phyloP scores from a whole-genome alignment of 2,888 invertebrate genomes.

The Agonopterix alstromeriana region DNA sequence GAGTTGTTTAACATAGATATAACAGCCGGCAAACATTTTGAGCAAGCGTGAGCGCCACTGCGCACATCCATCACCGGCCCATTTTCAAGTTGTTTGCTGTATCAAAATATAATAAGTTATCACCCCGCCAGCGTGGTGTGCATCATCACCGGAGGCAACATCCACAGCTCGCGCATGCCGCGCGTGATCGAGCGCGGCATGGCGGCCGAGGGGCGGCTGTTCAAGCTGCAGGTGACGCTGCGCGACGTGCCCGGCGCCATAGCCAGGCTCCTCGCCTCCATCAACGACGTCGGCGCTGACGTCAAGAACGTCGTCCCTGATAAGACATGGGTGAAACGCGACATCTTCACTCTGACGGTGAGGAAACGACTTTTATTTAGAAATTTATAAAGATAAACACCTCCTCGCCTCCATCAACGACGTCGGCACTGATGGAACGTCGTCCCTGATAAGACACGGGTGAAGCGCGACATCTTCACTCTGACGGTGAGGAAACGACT shows the following conservation, averaged over 20 bases:
- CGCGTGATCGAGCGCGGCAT: slow-evolving; percentile 89
- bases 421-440: slow-evolving; percentile 89
- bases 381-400: slow-evolving; percentile 76
- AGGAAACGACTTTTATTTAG: slow-evolving; percentile 3
- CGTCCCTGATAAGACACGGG: slow-evolving; percentile 93
- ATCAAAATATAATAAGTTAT: no score
- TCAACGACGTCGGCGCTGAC: slow-evolving; percentile 84
- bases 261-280: slow-evolving; percentile 83
- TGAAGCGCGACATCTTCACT: slow-evolving; percentile 85
- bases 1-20: no score
- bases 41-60: no score
- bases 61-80: no score
- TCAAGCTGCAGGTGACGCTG: slow-evolving; percentile 62
- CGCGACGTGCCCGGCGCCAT: slow-evolving; percentile 90
- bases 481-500: no score
- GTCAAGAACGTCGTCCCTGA: slow-evolving; percentile 95
- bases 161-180: slow-evolving; percentile 89
- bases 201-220: slow-evolving; percentile 86
- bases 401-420: slow-evolving; percentile 81
- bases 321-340: slow-evolving; percentile 89
- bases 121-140: slow-evolving; percentile 82
- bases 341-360: slow-evolving; percentile 78
- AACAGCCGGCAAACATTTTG: no score
- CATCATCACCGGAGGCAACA: slow-evolving; percentile 88
- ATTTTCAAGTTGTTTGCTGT: no score